A percentile compares a stretch with the other conserved stretches of the same genome.
phyloP scores from a whole-genome alignment of 2,113 vertebrate genomes.

The Phalacrocorax aristotelis region DNA sequence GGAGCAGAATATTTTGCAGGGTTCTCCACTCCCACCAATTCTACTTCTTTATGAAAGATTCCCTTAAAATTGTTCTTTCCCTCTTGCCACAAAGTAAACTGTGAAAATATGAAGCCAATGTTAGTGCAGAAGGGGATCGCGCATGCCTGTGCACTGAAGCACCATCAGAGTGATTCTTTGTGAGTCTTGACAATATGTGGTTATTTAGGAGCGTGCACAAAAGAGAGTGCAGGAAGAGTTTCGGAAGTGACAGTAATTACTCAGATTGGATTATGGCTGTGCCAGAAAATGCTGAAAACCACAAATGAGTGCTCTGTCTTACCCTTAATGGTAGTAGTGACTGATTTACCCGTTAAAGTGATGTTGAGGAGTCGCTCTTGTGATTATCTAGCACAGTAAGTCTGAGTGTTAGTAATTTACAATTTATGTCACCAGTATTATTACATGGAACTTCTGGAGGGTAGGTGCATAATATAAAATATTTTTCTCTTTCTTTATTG shows the following conservation, averaged over 20 bases:
- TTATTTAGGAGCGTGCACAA: rapidly evolving
- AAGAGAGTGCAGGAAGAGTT: background rate
- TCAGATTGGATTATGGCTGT: background rate
- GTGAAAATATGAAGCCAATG: rapidly evolving
- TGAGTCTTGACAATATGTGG: background rate
- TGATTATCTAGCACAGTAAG: background rate
- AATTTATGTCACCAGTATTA: background rate
- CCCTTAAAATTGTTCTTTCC: background rate
- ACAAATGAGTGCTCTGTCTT: background rate
- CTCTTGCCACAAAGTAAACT: background rate
- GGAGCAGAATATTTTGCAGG: background rate
- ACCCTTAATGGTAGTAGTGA: background rate
- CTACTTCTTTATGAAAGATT: background rate
- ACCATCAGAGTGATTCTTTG: background rate
- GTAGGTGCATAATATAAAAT: rapidly evolving
- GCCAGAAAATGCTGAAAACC: background rate
- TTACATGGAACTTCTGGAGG: background rate
- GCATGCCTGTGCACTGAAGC: rapidly evolving
- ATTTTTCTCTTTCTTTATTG: background rate
- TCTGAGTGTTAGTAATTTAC: background rate
- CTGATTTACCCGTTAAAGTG: background rate
- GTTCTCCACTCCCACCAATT: background rate
- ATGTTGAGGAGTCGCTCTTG: background rate
- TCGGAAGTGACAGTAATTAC: background rate
- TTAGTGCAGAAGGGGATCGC: background rate